A percentile compares a stretch with the other conserved stretches of the same genome.
These are phyloP conservation scores for Mamestra brassicae DNA, from an alignment of 2,888 invertebrate genomes.

Conservation along the genomic window DNA sequence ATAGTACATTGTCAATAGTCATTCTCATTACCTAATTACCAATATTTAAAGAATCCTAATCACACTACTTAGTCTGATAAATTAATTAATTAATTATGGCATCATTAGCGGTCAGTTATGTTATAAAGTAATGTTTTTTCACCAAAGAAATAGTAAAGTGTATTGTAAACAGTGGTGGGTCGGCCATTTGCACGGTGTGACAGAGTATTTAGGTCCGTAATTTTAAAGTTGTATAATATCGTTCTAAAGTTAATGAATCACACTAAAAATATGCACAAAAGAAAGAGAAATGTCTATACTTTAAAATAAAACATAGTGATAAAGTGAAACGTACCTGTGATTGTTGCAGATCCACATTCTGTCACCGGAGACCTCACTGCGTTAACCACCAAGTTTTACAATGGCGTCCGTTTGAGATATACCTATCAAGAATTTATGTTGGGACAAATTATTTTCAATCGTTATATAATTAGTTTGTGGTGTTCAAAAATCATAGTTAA, in stretches of 20 bases:
- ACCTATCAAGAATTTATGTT: conserved; percentile 80
- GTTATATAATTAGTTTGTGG: conserved; percentile 65
- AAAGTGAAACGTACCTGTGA: conserved; percentile 87
- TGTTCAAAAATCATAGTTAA: conserved; percentile 69
- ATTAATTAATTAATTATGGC: conserved; percentile 78
- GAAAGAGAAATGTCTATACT: conserved; percentile 75
- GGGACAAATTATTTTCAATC: conserved; percentile 76
- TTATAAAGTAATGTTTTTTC: conserved; percentile 72
- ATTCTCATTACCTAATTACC: conserved; percentile 71
- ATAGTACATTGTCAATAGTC: conserved; percentile 73
- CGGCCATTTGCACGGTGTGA: conserved; percentile 94
- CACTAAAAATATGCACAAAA: conserved; percentile 86
- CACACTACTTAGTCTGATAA: conserved; percentile 65
- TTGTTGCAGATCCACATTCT: conserved; percentile 90
- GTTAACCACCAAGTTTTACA: conserved; percentile 87
- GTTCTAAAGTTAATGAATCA: conserved; percentile 86
- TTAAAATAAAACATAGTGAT: conserved; percentile 82
- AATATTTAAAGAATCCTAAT: conserved; percentile 40
- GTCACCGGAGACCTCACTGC: conserved; percentile 89
- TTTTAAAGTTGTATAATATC: conserved; percentile 83
- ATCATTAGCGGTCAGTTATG: conserved; percentile 65
- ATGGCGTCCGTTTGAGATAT: conserved; percentile 88
- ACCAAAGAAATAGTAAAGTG: conserved; percentile 79
- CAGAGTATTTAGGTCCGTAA: conserved; percentile 92
- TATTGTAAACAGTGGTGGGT: conserved; percentile 93